Conservation (phyloP, 2,888 invertebrate species). For the Pecten maximus region DNA sequence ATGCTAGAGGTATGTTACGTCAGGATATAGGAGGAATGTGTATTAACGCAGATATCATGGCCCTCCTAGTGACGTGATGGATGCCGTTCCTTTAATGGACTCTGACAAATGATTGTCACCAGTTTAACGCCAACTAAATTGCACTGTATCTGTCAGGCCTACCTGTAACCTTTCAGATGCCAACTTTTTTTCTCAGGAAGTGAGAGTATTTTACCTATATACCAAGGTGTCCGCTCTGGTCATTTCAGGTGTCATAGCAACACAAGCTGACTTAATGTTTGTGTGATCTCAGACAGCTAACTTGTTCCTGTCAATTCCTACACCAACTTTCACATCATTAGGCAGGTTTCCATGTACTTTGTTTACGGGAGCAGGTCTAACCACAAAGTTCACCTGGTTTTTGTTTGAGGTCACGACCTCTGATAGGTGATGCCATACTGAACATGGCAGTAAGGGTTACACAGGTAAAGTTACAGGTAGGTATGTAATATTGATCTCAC, state of each 20-base stretch:
- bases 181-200: background rate
- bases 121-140: background rate
- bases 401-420: background rate
- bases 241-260: background rate
- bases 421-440: background rate
- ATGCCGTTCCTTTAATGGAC: background rate
- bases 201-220: conserved; percentile 4
- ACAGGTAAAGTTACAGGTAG: conserved; percentile 26
- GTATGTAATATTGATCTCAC: conserved; percentile 9
- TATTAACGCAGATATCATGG: background rate
- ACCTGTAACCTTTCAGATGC: conserved; percentile 22
- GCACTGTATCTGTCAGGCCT: background rate
- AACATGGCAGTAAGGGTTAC: background rate
- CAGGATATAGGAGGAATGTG: background rate
- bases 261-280: background rate
- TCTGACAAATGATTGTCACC: conserved; percentile 25
- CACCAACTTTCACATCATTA: conserved; percentile 19
- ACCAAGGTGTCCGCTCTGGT: background rate
- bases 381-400: conserved; percentile 16
- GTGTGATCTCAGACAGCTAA: conserved; percentile 7
- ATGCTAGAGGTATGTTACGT: background rate
- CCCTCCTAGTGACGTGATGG: background rate
- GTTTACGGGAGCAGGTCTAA: background rate
- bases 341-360: conserved; percentile 31
- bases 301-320: conserved; percentile 12